Percentiles rank a stretch among this genome's conserved stretches.
Conservation (phyloP, 2,888 invertebrate species). For the Thereva nobilitata region DNA sequence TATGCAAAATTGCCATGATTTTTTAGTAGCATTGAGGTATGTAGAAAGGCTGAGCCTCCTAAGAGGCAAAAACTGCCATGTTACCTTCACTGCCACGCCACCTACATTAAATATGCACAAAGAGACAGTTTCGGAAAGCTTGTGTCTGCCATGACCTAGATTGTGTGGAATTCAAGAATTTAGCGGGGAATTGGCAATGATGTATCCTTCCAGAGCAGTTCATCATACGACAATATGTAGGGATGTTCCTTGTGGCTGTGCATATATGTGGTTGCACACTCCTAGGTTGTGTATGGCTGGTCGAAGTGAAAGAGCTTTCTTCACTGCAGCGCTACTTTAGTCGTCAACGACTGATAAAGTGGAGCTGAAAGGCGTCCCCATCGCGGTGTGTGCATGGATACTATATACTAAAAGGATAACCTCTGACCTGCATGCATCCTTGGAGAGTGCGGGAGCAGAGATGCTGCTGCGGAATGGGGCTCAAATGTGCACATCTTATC, state of each 20-base stretch:
- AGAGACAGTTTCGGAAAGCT: background rate
- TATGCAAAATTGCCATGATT: too few relatives aligned
- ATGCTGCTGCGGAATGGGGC: slow-evolving; percentile 9
- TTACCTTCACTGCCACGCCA: too few relatives aligned
- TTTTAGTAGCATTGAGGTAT: too few relatives aligned
- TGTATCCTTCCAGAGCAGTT: too few relatives aligned
- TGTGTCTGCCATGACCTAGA: slow-evolving; percentile 23
- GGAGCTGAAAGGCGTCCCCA: slow-evolving; percentile 10
- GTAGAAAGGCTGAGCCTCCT: too few relatives aligned
- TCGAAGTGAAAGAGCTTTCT: background rate
- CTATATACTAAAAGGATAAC: background rate
- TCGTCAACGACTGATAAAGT: slow-evolving; percentile 9
- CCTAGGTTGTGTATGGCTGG: background rate
- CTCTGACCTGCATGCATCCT: slow-evolving; percentile 15
- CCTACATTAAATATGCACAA: too few relatives aligned
- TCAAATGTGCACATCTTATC: slow-evolving; percentile 16
- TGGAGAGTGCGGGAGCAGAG: slow-evolving; percentile 14
- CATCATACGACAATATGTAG: too few relatives aligned
- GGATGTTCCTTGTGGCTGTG: background rate
- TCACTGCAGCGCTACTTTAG: slow-evolving; percentile 3
- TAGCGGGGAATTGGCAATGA: too few relatives aligned
- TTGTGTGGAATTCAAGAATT: background rate
- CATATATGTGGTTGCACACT: background rate
- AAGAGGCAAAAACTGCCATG: too few relatives aligned
- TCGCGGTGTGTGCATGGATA: background rate